Evolutionary conservation across 1,140 invertebrate genomes (phyloP).

Genomic region (Cardiocondyla obscurior): DNA sequence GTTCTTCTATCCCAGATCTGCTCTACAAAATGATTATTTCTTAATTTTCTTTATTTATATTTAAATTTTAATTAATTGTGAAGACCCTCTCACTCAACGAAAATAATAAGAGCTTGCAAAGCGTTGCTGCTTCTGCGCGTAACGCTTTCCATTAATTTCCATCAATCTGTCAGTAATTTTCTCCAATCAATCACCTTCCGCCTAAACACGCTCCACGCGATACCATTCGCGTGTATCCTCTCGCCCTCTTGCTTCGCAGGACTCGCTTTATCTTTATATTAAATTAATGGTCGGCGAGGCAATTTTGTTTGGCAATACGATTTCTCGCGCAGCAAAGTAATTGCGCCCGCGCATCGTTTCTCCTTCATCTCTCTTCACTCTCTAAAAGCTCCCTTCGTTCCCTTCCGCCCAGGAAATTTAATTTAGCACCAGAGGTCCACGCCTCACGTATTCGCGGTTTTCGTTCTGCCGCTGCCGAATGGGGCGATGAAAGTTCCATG

Average conservation of each 20-base stretch:
- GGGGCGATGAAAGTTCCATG: slow-evolving; percentile 15
- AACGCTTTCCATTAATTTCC: slow-evolving; percentile 66
- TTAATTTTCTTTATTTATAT: background rate
- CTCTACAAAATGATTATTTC: background rate
- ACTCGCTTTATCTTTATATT: slow-evolving; percentile 48
- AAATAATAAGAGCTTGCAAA: background rate
- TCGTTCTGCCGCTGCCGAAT: background rate
- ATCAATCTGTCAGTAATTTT: slow-evolving; percentile 72
- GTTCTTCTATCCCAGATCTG: too few species aligned
- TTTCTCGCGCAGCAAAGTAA: slow-evolving; percentile 44
- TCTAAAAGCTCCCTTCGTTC: background rate
- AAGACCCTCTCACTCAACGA: background rate
- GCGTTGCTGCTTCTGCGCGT: background rate
- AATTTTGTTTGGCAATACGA: slow-evolving; percentile 38
- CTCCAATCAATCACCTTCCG: slow-evolving; percentile 65
- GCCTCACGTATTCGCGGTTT: slow-evolving; percentile 27
- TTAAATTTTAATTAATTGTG: background rate
- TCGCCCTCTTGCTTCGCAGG: background rate
- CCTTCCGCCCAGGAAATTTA: slow-evolving; percentile 27
- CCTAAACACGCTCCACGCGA: background rate
- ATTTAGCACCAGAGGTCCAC: background rate
- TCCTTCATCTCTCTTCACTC: background rate
- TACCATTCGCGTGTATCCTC: background rate
- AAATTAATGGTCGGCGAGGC: slow-evolving; percentile 50
- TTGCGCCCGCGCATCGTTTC: background rate